A percentile compares a stretch with the other conserved stretches of the same genome.
phyloP scores from a whole-genome alignment of 64 coral and sea anemone genomes.

The Platygyra sinensis region DNA sequence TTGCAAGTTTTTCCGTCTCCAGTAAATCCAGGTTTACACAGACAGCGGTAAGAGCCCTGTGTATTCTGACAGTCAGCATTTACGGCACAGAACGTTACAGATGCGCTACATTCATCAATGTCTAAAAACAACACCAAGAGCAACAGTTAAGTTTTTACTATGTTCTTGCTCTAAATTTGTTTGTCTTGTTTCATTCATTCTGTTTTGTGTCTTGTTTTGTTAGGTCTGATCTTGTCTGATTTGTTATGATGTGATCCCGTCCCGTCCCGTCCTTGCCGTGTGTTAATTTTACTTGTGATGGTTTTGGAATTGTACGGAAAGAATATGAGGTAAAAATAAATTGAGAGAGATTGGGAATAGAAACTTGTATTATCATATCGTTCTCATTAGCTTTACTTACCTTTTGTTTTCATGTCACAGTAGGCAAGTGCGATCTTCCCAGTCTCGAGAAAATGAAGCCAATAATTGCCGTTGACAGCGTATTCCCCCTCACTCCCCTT shows the following conservation, averaged over 20 bases:
- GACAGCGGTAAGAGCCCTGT: background rate
- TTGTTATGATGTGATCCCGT: no score
- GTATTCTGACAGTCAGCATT: background rate
- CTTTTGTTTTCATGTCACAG: slow-evolving; percentile 9
- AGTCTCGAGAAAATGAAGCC: background rate
- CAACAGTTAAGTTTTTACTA: background rate
- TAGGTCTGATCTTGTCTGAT: background rate
- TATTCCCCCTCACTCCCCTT: background rate
- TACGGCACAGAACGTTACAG: background rate
- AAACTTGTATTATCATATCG: background rate
- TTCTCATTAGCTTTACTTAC: background rate
- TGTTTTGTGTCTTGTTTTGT: no score
- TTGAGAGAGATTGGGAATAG: no score
- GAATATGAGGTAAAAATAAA: no score
- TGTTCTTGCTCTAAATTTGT: no score
- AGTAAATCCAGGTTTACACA: background rate
- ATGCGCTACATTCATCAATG: background rate
- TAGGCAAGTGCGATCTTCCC: background rate
- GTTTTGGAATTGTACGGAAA: no score
- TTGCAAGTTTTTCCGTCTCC: background rate
- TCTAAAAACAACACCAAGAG: background rate
- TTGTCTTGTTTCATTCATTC: no score
- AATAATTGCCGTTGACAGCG: background rate
- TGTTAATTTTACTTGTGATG: no score
- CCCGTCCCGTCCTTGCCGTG: no score